phyloP scores from a whole-genome alignment of 2,888 invertebrate species.

The Spodoptera picta region DNA sequence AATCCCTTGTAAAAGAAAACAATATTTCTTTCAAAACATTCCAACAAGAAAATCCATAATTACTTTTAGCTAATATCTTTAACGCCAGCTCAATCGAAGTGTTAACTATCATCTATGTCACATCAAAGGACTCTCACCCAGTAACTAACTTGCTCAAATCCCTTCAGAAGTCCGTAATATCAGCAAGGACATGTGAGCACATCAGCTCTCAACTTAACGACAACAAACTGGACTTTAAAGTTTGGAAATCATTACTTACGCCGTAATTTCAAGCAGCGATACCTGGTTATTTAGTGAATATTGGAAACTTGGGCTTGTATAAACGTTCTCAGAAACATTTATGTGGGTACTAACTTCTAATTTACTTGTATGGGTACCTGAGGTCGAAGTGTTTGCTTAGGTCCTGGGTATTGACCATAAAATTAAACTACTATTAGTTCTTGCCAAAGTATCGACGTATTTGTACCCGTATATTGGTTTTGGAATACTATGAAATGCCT shows the following conservation, averaged over 20 bases:
- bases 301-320: conserved; percentile 40
- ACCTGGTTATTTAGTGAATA: conserved; percentile 41
- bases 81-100: conserved; percentile 8
- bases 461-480: conserved; percentile 13
- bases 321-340: conserved; percentile 43
- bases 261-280: conserved; percentile 51
- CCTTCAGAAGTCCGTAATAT: conserved; percentile 43
- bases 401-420: conserved; percentile 35
- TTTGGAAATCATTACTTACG: conserved; percentile 44
- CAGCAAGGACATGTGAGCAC: conserved; percentile 43
- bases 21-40: conserved; percentile 1
- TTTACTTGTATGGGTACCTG: conserved; percentile 41
- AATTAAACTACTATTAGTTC: conserved; percentile 40
- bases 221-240: conserved; percentile 46
- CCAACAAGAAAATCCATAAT: conserved; percentile 20
- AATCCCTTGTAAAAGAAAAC: too few relatives aligned
- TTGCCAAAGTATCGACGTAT: conserved; percentile 28
- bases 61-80: conserved; percentile 18
- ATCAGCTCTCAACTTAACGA: conserved; percentile 44
- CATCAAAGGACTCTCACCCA: conserved; percentile 50
- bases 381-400: conserved; percentile 44
- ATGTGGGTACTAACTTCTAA: conserved; percentile 38
- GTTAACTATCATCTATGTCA: conserved; percentile 35
- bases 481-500: not conserved
- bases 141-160: conserved; percentile 47